Percentiles rank a stretch among this genome's conserved stretches.
Evolutionary conservation across 1,140 invertebrate genomes (phyloP).

Genomic region (Drosophila varians): DNA sequence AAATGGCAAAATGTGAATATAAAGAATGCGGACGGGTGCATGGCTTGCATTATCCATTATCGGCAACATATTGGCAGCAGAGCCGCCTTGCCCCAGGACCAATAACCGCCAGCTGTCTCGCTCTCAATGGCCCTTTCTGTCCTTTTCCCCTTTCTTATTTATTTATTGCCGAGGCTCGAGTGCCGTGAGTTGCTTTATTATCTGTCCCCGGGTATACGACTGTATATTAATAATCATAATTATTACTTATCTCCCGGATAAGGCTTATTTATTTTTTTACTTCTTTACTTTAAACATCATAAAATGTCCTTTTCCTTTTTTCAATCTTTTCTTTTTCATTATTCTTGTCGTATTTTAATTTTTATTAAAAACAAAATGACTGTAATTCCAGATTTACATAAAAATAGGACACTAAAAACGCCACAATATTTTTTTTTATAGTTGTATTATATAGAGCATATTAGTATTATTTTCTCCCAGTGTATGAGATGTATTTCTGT

Average conservation of each 20-base stretch:
- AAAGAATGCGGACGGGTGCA: neutral
- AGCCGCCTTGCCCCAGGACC: constrained; percentile 17
- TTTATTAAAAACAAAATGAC: neutral
- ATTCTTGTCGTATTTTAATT: neutral
- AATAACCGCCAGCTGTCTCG: constrained; percentile 16
- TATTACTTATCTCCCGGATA: neutral
- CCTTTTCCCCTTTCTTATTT: neutral
- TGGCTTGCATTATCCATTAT: constrained; percentile 40
- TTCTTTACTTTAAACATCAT: neutral
- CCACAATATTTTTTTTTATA: no score
- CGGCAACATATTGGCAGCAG: constrained; percentile 28
- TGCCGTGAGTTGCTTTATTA: constrained; percentile 35
- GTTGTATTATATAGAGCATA: no score
- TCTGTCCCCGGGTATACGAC: constrained; percentile 20
- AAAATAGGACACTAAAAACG: no score
- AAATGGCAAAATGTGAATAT: constrained; percentile 1
- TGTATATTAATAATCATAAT: constrained; percentile 24
- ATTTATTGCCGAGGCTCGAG: constrained; percentile 29
- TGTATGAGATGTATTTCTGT: constrained; percentile 38
- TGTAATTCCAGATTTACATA: neutral
- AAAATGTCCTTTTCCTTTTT: constrained; percentile 7
- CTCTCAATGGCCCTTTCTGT: no score
- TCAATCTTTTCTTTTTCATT: neutral
- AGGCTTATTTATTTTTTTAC: constrained; percentile 15
- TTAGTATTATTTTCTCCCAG: constrained; percentile 22